Base-by-base conservation (phyloP, 2,888 invertebrate genomes). In the Scotopteryx bipunctaria region DNA sequence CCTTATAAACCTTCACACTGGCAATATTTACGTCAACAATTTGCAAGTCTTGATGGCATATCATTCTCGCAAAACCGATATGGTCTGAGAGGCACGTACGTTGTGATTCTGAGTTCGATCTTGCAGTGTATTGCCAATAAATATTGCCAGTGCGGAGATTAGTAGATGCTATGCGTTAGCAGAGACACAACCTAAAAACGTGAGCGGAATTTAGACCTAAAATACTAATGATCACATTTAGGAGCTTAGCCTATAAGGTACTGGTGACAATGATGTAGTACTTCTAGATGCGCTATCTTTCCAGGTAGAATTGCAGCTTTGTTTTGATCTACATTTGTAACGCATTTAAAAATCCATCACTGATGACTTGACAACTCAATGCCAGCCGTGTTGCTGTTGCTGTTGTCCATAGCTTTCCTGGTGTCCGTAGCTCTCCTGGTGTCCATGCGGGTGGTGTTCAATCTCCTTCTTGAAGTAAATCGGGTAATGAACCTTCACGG, bases 401-500 rank as follows among this genome's bases (percentile, higher is more conserved):
- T n/a, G n/a, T 13, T 66, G 60, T 68, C 51, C 48, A 58, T 57
- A 59, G 9, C 41, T 37, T 9, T 55, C 40, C 23, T 78, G 36
- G 5, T 51, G 71, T 2, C 93, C 91, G 63, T 84, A 74, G 52
- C 61, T 61, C 14, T 62, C 52, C 0, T 67, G 64, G n/a, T 69
- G 63, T 69, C 55, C 54, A 57, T 59, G 50, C 13, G 27, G 48
- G 51, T 87, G 83, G 55, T 91, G 86, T 37, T 92, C 91, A 54
- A 89, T 85, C 59, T 91, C 91, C 42, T 93, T 88, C 74, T 93
- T 93, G 42, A 94, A 82, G 66, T 92, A 92, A 15, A 92, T 89
- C 50, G 94, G 94, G 14, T 94, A 93, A 64, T 94, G 94, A 43
- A 94, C 92, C 80, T 94, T 94, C n/a, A 94, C 94, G 16, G 95